phyloP scores from a whole-genome alignment of 2,113 vertebrate species.

The Mystacornis crossleyi region DNA sequence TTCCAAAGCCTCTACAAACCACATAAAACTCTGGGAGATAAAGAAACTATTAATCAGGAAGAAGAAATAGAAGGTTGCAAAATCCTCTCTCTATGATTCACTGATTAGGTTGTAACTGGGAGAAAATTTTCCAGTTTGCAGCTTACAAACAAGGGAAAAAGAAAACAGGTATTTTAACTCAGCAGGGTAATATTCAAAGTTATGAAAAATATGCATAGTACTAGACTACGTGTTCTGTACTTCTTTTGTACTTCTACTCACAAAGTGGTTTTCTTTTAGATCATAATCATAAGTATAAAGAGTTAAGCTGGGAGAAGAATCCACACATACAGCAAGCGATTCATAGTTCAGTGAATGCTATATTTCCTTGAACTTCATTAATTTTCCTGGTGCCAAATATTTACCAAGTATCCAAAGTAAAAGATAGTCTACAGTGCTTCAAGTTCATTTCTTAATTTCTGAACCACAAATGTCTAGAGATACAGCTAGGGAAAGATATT shows the following conservation, averaged over 20 bases:
- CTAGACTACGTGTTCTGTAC: background rate
- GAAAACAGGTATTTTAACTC: background rate
- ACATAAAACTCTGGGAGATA: background rate
- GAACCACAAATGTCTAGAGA: background rate
- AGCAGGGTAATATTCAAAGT: background rate
- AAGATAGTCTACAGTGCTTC: background rate
- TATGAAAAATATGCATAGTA: background rate
- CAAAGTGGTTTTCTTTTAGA: background rate
- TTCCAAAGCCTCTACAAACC: background rate
- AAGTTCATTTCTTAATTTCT: background rate
- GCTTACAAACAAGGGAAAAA: background rate
- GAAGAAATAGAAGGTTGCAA: background rate
- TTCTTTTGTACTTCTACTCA: background rate
- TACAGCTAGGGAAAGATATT: background rate
- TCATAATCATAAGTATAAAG: background rate
- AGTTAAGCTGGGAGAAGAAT: background rate
- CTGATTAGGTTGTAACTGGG: background rate
- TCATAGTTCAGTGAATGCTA: background rate
- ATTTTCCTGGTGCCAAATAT: background rate
- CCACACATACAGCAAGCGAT: background rate
- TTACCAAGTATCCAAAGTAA: background rate
- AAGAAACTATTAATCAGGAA: background rate
- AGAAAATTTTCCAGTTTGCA: background rate
- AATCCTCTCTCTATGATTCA: background rate
- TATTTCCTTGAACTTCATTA: background rate